Evolutionary conservation across 2,113 vertebrate species (phyloP).

Genomic region (Takifugu flavidus): DNA sequence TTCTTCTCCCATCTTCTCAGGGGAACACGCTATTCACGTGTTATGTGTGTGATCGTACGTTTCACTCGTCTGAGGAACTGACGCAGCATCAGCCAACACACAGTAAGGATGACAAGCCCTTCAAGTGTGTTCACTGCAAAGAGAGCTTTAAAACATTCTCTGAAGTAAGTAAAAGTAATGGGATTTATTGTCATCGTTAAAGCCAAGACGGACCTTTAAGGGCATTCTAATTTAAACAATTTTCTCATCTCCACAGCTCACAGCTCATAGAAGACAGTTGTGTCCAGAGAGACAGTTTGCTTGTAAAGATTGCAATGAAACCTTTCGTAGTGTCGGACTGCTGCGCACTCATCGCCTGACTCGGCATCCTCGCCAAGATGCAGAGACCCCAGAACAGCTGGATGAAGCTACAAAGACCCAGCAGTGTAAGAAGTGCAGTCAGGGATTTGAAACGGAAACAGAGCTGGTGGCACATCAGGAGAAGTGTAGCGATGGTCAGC

Average conservation of each 20-base stretch:
- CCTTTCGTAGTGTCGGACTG: conserved; percentile 70
- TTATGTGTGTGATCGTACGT: conserved; percentile 78
- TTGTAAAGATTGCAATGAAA: conserved; percentile 76
- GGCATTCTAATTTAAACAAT: neutral
- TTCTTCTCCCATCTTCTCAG: conserved; percentile 37
- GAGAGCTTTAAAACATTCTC: conserved; percentile 79
- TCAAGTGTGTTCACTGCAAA: conserved; percentile 78
- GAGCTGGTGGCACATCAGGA: conserved; percentile 75
- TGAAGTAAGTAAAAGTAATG: conserved; percentile 58
- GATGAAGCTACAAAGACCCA: conserved; percentile 70
- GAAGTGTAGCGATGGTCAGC: conserved; percentile 70
- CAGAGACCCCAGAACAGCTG: conserved; percentile 52
- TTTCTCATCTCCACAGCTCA: conserved; percentile 56
- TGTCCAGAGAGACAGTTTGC: conserved; percentile 75
- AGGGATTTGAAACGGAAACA: conserved; percentile 67
- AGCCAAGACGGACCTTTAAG: neutral
- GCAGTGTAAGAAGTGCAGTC: conserved; percentile 73
- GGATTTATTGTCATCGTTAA: neutral
- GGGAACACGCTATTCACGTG: conserved; percentile 81
- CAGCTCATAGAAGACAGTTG: conserved; percentile 72
- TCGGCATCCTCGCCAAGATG: conserved; percentile 66
- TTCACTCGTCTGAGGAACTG: conserved; percentile 76
- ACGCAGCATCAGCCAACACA: conserved; percentile 78
- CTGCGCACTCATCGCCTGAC: conserved; percentile 74
- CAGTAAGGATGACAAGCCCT: conserved; percentile 82